phyloP scores from a whole-genome alignment of 2,113 vertebrate genomes.

The Melanocharis versteri region DNA sequence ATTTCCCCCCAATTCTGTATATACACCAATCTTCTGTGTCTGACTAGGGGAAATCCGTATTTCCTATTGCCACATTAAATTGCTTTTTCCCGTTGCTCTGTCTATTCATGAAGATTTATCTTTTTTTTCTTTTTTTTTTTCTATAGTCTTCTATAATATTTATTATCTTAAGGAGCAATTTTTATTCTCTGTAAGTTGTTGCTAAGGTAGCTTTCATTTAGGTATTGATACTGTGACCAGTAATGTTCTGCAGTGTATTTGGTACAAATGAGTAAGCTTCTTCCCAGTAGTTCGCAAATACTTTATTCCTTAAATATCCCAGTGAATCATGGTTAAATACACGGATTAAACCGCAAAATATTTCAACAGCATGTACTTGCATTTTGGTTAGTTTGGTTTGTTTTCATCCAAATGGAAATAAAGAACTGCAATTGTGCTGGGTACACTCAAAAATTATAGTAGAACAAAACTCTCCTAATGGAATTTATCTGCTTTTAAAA shows the following conservation, averaged over 20 bases:
- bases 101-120: background rate
- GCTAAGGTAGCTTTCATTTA: background rate
- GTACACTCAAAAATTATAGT: conserved; percentile 40
- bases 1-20: background rate
- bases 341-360: background rate
- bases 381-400: background rate
- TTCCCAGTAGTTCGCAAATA: background rate
- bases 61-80: background rate
- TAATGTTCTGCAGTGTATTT: background rate
- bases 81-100: background rate
- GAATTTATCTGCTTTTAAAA: conserved; percentile 49
- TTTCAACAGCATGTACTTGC: background rate
- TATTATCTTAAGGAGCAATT: background rate
- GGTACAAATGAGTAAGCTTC: background rate
- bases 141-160: background rate
- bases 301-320: background rate
- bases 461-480: conserved; percentile 29
- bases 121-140: background rate
- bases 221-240: background rate
- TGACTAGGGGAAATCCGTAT: background rate
- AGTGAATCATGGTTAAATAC: background rate
- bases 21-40: fast-evolving
- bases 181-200: background rate
- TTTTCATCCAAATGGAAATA: background rate
- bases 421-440: background rate